Conservation (phyloP, 1,140 invertebrate genomes). For the Neocloeon triangulifer region DNA sequence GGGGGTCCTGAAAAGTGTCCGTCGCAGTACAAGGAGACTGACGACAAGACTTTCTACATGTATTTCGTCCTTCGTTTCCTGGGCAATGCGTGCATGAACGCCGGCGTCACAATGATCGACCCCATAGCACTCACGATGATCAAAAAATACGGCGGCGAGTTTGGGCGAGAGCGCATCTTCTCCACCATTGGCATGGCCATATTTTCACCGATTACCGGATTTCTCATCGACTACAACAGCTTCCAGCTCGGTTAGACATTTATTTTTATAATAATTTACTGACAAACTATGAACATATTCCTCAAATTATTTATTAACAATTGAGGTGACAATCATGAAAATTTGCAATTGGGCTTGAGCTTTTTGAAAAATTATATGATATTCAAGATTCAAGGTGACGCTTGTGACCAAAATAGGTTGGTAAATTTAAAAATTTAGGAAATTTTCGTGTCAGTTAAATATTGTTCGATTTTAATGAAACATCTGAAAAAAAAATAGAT, state of each 20-base stretch:
- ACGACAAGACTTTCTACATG: constrained; percentile 50
- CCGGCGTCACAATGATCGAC: constrained; percentile 58
- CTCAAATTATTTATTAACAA: too few species aligned
- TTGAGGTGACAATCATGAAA: too few species aligned
- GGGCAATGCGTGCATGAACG: constrained; percentile 47
- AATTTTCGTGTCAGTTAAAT: too few species aligned
- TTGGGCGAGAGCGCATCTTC: constrained; percentile 53
- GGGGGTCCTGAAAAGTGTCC: constrained; percentile 26
- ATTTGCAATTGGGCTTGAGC: too few species aligned
- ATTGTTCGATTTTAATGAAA: too few species aligned
- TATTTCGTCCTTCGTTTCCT: constrained; percentile 53
- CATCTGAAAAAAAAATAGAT: too few species aligned
- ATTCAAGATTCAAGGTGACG: too few species aligned
- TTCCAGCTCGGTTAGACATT: constrained; percentile 8
- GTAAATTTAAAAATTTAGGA: too few species aligned
- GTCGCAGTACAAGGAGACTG: constrained; percentile 44
- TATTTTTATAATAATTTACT: not conserved
- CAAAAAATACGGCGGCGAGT: constrained; percentile 53
- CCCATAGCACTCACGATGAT: constrained; percentile 60
- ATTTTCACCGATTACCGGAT: constrained; percentile 55
- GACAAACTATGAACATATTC: not conserved
- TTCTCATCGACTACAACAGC: constrained; percentile 43
- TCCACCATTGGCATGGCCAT: constrained; percentile 57
- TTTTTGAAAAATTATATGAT: too few species aligned
- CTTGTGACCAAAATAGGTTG: too few species aligned